Evolutionary conservation across 2,113 vertebrate genomes (phyloP), one percentile per base, ranked within the genome.

Genomic region (Calidris pugnax): DNA sequence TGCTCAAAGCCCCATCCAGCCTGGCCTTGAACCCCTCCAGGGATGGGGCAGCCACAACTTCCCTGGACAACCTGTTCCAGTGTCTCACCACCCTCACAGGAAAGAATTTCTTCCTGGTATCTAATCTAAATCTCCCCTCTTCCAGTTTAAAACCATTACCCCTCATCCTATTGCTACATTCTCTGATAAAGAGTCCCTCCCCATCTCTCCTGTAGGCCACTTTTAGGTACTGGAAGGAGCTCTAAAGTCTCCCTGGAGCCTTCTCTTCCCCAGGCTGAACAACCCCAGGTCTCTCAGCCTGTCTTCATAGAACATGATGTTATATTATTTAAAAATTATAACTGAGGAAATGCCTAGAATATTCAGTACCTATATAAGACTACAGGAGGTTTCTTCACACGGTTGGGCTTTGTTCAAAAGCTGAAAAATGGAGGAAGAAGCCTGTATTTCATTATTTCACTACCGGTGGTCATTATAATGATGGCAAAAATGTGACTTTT

Each of bases 401-500:
- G 32, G 9, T 4, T 91, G 23, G 9, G 6, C 27, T 87, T 72
- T n/a, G 24, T 18, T 74, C 24, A 63, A 30, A 83, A 55, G 12
- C 11, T 17, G 41, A 51, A 43, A 37, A 41, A 21, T 10, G 8
- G 39, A 39, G 20, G 22, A 3, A 71, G 67, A 79, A 39, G 4
- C 30, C 57, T 57, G 7, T 8, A 10, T 47, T 60, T 75, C 33
- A 22, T 80, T 67, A 59, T 27, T 57, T 72, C 6, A 1, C 33
- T 57, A 10, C 8, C 12, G 43, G 21, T 30, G 30, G 32, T 59
- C 80, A 43, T 71, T 77, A 23, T n/a, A 59, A 39, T 8, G 55
- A 77, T 26, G 55, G 71, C 32, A 59, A 41, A 75, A 51, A 24
- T 32, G 37, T 0, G 0, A 28, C 12, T 0, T 3, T 21, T 60